Base-by-base conservation (phyloP, 2,888 invertebrate species). In the Pollenia griseotomentosa region DNA sequence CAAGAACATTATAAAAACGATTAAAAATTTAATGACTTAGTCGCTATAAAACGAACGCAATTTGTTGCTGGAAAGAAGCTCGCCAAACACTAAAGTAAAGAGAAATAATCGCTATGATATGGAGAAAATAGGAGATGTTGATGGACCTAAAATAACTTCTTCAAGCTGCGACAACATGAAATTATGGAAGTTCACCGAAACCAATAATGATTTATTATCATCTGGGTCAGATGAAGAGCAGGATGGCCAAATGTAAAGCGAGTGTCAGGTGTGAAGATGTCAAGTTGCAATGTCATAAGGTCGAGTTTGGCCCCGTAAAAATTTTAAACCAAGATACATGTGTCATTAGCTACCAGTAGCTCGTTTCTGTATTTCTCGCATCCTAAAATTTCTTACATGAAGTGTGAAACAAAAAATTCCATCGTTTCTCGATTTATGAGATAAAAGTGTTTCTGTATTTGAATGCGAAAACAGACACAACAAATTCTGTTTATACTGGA, bases 161-260 rank as follows among this genome's bases (percentile, higher is more conserved):
- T 80, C 88, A 8, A 87, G 85, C 23, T 23, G 23, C 23, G 23
- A 23, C 23, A 23, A 23, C 23, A 23, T 23, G 23, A 23, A 23
- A 23, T 23, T 23, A 2, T 23, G 23, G 23, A 23, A 23, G 23
- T 23, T 23, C 3, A 23, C 77, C 11, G 63, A 59, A 23, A 75
- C 71, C 16, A 79, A 85, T 65, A 65, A 80, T 42, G 88, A 88
- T 40, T 33, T 77, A 12, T 70, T 73, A 68, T 85, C 82, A 75
- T 86, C 84, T 66, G 71, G 78, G 78, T 53, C 85, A 75, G 88
- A 87, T 82, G 73, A 78, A 63, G 53, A 75, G 68, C 74, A 84
- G 85, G 85, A 88, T 70, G 85, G 77, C 74, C 86, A 84, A 86
- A 74, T 85, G 81, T 85, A 78, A 87, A 53, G 23, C 23, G 23